Percentiles rank a stretch among this genome's conserved stretches.
Conservation (phyloP, 2,797 vertebrate species). For the Petrocephalus schoutedeni region DNA sequence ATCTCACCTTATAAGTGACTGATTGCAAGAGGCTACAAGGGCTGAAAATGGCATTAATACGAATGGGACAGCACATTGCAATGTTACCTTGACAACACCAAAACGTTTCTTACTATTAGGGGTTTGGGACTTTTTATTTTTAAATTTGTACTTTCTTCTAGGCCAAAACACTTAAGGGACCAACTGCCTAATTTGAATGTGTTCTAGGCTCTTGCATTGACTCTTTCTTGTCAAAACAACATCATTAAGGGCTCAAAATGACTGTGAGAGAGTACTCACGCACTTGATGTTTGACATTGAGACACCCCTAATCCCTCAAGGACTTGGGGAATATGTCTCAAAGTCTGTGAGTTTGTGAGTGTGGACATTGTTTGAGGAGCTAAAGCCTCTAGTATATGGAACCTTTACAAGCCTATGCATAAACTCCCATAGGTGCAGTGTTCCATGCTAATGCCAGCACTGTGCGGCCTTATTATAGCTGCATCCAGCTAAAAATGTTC, state of each 20-base stretch:
- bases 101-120: background rate
- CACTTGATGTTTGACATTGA: background rate
- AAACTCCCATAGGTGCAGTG: background rate
- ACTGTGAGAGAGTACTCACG: background rate
- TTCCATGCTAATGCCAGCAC: background rate
- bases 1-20: background rate
- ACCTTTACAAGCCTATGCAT: background rate
- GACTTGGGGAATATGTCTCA: background rate
- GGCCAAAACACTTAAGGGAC: background rate
- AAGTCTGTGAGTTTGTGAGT: background rate
- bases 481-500: background rate
- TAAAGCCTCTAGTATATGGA: background rate
- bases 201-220: background rate
- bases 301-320: background rate
- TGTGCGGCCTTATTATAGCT: background rate
- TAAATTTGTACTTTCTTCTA: background rate
- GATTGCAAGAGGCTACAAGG: background rate
- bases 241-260: background rate
- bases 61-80: background rate
- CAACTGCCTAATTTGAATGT: background rate
- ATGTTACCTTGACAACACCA: background rate
- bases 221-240: background rate
- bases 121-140: background rate
- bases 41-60: background rate
- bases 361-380: background rate